Percentiles rank a stretch among this genome's conserved stretches.
These are phyloP conservation scores for Gouania willdenowi DNA, from an alignment of 2,797 vertebrate genomes.

Conservation along the genomic window DNA sequence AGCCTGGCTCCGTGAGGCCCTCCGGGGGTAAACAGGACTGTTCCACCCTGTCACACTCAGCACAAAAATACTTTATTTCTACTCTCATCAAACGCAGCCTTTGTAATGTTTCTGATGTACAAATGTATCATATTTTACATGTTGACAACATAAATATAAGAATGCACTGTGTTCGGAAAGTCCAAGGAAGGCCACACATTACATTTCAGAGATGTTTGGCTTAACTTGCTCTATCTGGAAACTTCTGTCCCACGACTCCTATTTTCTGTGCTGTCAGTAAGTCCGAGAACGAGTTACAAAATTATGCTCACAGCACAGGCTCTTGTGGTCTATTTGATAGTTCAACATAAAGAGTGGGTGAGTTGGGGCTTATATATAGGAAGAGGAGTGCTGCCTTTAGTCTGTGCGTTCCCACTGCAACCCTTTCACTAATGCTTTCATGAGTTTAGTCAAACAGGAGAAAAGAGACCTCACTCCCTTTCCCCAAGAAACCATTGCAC, in stretches of 20 bases:
- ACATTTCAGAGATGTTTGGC: background rate
- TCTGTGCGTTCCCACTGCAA: slow-evolving; percentile 4
- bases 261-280: slow-evolving; percentile 10
- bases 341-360: slow-evolving; percentile 10
- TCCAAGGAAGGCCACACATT: slow-evolving; percentile 1
- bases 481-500: slow-evolving; percentile 25
- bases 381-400: slow-evolving; percentile 12
- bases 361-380: background rate
- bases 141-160: slow-evolving; percentile 54
- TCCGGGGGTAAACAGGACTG: slow-evolving; percentile 30
- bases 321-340: slow-evolving; percentile 13
- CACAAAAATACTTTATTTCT: slow-evolving; percentile 31
- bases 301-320: slow-evolving; percentile 16
- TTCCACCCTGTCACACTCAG: slow-evolving; percentile 13
- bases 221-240: too few relatives aligned
- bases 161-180: slow-evolving; percentile 18
- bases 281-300: slow-evolving; percentile 14
- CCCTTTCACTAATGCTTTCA: slow-evolving; percentile 12
- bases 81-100: slow-evolving; percentile 29
- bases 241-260: slow-evolving; percentile 5
- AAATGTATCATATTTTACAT: slow-evolving; percentile 39
- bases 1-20: background rate
- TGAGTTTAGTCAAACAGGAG: slow-evolving; percentile 30
- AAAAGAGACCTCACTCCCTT: slow-evolving; percentile 1
- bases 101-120: slow-evolving; percentile 35